Evolutionary conservation across 2,797 vertebrate species (phyloP).

Genomic region (Sebastiscus albofasciatus): DNA sequence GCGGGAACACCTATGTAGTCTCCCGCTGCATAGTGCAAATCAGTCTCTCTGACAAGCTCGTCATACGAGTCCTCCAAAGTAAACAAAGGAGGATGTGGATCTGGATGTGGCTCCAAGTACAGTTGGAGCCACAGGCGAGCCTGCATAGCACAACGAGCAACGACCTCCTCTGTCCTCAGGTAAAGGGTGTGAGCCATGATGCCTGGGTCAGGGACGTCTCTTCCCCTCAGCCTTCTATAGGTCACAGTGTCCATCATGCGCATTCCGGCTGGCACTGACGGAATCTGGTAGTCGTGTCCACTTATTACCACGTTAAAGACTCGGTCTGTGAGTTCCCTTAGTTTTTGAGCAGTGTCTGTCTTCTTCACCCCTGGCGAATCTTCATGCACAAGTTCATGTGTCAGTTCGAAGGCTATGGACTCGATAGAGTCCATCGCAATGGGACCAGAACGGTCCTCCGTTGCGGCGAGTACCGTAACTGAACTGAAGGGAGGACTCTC

Average conservation of each 20-base stretch:
- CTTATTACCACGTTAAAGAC: not conserved
- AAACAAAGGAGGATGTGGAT: no score
- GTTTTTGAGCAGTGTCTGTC: not conserved
- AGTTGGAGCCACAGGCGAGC: not conserved
- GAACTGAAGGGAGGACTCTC: not conserved
- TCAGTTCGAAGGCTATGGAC: not conserved
- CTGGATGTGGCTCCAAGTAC: no score
- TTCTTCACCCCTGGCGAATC: not conserved
- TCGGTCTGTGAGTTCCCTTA: not conserved
- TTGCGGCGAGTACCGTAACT: not conserved
- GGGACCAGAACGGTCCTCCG: not conserved
- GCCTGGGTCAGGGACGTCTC: not conserved
- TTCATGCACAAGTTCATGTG: not conserved
- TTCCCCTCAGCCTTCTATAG: not conserved
- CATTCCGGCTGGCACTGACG: not conserved
- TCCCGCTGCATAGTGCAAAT: no score
- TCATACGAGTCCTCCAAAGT: no score
- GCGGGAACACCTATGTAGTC: no score
- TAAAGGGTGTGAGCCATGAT: not conserved
- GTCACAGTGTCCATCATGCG: not conserved
- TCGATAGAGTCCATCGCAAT: not conserved
- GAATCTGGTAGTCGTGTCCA: not conserved
- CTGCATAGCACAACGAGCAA: not conserved
- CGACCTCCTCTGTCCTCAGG: constrained; percentile 15
- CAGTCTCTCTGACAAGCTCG: no score